phyloP scores from a whole-genome alignment of 2,797 vertebrate species.

The Hemibagrus guttatus region DNA sequence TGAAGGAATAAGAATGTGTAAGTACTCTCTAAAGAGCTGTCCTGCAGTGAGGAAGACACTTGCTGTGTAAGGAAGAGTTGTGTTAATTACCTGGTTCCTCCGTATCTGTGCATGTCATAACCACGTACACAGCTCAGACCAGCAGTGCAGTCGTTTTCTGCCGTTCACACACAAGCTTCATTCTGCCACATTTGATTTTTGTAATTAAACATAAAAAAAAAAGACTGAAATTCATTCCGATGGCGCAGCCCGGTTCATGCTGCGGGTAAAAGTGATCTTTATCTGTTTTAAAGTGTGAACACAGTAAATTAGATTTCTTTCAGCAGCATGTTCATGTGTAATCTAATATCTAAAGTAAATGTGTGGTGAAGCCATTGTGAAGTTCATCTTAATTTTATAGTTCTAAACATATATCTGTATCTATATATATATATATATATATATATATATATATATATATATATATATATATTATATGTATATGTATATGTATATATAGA shows the following conservation, averaged over 20 bases:
- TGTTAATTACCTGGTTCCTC: constrained; percentile 23
- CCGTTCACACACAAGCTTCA: not conserved
- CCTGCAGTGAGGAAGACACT: constrained; percentile 8
- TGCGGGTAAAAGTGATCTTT: not conserved
- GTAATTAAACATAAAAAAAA: not conserved
- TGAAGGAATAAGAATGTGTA: not conserved
- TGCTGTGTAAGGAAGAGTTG: constrained; percentile 2
- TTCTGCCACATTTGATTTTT: not conserved
- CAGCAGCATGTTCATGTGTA: not conserved
- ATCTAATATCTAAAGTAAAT: not conserved
- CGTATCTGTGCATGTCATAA: not conserved
- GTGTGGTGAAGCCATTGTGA: too few species aligned
- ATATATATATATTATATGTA: too few species aligned
- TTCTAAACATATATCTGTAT: not conserved
- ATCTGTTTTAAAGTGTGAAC: not conserved
- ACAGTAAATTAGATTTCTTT: not conserved
- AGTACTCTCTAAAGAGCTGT: constrained; percentile 13
- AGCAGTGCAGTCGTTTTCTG: not conserved
- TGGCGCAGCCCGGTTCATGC: not conserved
- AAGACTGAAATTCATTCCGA: not conserved
- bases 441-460: too few species aligned
- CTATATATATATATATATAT: too few species aligned
- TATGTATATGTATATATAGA: too few species aligned
- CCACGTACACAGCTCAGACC: not conserved
- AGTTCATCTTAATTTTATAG: not conserved